These are phyloP conservation scores for Vanessa tameamea DNA, from an alignment of 1,140 invertebrate species.

Conservation along the genomic window DNA sequence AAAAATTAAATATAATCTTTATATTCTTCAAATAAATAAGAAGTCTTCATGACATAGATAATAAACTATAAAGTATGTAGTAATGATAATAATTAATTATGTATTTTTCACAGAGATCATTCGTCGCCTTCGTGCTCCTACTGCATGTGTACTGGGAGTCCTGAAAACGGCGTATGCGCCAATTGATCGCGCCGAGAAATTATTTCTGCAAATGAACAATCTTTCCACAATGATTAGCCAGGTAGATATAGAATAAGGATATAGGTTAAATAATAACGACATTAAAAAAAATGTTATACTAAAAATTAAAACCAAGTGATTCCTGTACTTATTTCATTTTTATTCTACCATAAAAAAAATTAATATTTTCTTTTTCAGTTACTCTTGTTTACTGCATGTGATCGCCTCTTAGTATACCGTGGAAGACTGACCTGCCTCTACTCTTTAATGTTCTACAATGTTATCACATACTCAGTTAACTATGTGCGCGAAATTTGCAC, in stretches of 20 bases:
- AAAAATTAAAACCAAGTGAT: not conserved
- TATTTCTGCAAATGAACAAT: slow-evolving; percentile 85
- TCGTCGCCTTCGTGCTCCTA: slow-evolving; percentile 73
- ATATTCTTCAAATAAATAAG: too few species aligned
- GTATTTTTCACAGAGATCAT: slow-evolving; percentile 71
- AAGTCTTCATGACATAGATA: too few species aligned
- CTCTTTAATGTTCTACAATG: slow-evolving; percentile 90
- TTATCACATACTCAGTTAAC: slow-evolving; percentile 87
- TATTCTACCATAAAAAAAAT: not conserved
- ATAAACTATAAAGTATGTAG: too few species aligned
- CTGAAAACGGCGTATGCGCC: slow-evolving; percentile 81
- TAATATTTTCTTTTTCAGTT: slow-evolving; percentile 79
- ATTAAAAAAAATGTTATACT: not conserved
- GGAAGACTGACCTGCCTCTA: slow-evolving; percentile 86
- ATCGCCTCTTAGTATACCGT: slow-evolving; percentile 82
- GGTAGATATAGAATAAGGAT: slow-evolving; percentile 65
- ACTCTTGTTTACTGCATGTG: slow-evolving; percentile 87
- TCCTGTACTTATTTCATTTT: too few species aligned
- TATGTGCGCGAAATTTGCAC: slow-evolving; percentile 87
- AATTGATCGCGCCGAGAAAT: slow-evolving; percentile 82
- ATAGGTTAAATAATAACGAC: not conserved
- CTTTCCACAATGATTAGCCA: slow-evolving; percentile 85
- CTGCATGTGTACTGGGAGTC: slow-evolving; percentile 58
- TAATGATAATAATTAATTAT: slow-evolving; percentile 4
- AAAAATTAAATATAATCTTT: too few species aligned